Evolutionary conservation across 2,888 invertebrate genomes (phyloP), one percentile per base, ranked within the genome.

Genomic region (Atherix ibis): DNA sequence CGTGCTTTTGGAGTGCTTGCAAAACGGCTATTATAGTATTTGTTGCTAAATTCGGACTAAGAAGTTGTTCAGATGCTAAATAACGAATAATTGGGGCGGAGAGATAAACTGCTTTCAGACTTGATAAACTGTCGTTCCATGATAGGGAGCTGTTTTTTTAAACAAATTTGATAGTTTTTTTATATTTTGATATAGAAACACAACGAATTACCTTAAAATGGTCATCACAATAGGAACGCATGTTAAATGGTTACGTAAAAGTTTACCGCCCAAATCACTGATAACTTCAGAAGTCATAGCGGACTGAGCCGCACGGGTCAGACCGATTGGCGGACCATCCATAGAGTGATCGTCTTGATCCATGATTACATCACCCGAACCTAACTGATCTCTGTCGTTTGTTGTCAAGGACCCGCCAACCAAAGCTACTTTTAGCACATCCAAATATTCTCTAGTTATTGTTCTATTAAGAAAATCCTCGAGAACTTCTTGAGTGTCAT

Each of bases 401-500:
- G 37, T 18, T 65, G 57, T 41, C 61, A 70, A 40, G 61, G 69
- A 45, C 56, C 79, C 79, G 19, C 82, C 83, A 16, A 84, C 77
- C 4, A 85, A 56, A 2, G 76, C 78, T 17, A 72, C 71, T 63
- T 77, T 76, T 16, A 91, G 57, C 2, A 91, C 71, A 46, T 89
- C 89, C 17, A 92, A 61, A 52, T 91, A 85, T 56, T 92, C 92
- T 39, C 88, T 69, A 0, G 89, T 87, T 35, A 91, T 62, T 37
- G 82, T 80, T 37, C 89, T 67, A 40, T 87, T 83, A 31, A 92
- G 64, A 64, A 85, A 82, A 49, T 87, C 85, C 49, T 87, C 83
- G 2, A 87, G 64, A 2, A 87, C 79, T 55, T 87, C 87, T 53
- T 83, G 82, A 2, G 79, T 73, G 51, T 83, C 79, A 34, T 71